These are phyloP conservation scores for Tiliqua scincoides DNA, from an alignment of 2,113 vertebrate species.

Conservation along the genomic window DNA sequence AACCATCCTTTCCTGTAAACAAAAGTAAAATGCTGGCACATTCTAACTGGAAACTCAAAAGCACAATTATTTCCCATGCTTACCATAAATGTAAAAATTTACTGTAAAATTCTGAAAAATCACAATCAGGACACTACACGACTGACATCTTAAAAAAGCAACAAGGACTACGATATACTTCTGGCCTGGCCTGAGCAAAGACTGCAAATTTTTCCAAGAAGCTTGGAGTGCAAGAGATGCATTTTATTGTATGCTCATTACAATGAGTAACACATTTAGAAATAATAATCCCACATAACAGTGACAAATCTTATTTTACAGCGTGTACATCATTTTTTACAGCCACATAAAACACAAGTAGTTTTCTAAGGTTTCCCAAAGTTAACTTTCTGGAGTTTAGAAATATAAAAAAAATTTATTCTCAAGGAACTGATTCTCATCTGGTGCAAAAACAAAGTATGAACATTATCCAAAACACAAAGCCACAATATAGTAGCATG, in stretches of 20 bases:
- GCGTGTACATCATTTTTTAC: slow-evolving; percentile 85
- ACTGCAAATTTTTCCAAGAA: slow-evolving; percentile 66
- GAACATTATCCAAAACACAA: slow-evolving; percentile 82
- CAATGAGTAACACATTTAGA: slow-evolving; percentile 84
- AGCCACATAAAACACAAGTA: slow-evolving; percentile 83
- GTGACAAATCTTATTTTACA: slow-evolving; percentile 86
- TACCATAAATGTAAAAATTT: neutral
- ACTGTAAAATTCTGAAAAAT: neutral
- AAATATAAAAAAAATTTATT: slow-evolving; percentile 82
- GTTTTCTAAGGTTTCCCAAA: slow-evolving; percentile 78
- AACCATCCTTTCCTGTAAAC: slow-evolving; percentile 3
- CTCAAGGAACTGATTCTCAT: slow-evolving; percentile 84
- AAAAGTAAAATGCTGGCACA: neutral
- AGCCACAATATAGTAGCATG: slow-evolving; percentile 80
- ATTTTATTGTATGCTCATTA: slow-evolving; percentile 86
- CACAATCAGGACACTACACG: neutral
- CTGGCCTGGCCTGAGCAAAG: slow-evolving; percentile 40
- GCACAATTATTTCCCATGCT: neutral
- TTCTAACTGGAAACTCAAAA: slow-evolving; percentile 13
- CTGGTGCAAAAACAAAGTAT: slow-evolving; percentile 83
- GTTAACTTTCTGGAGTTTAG: slow-evolving; percentile 80
- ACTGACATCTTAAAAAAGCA: neutral
- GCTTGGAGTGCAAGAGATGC: slow-evolving; percentile 82
- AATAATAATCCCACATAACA: slow-evolving; percentile 86
- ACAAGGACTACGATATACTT: slow-evolving; percentile 23